phyloP scores from a whole-genome alignment of 2,113 vertebrate genomes.

The Marcusenius ussheri region DNA sequence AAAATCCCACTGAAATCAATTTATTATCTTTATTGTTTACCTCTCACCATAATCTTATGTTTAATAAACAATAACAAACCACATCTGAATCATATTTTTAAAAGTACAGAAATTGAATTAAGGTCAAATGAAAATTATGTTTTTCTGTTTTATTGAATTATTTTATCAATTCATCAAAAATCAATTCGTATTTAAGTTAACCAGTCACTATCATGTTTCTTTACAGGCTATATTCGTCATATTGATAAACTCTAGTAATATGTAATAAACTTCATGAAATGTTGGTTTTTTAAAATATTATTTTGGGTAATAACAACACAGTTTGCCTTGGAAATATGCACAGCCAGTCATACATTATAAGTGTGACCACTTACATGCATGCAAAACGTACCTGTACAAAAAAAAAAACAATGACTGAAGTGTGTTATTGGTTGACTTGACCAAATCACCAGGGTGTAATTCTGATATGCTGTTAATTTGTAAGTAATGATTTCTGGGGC shows the following conservation, averaged over 20 bases:
- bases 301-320: neutral
- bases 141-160: neutral
- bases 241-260: neutral
- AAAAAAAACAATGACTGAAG: neutral
- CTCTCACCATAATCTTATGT: neutral
- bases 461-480: neutral
- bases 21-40: neutral
- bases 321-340: neutral
- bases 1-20: neutral
- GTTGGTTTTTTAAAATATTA: neutral
- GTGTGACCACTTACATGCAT: conserved; percentile 1
- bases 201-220: neutral
- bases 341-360: neutral
- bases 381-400: neutral
- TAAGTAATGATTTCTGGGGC: neutral
- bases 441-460: neutral
- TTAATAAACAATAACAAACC: neutral
- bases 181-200: neutral
- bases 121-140: neutral
- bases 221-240: neutral
- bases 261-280: neutral
- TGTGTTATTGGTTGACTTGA: neutral
- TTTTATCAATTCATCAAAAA: neutral
- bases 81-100: neutral
- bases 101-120: neutral